Evolutionary conservation across 2,888 invertebrate species (phyloP), one percentile per base, ranked within the genome.

Genomic region (Caenorhabditis panamensis): DNA sequence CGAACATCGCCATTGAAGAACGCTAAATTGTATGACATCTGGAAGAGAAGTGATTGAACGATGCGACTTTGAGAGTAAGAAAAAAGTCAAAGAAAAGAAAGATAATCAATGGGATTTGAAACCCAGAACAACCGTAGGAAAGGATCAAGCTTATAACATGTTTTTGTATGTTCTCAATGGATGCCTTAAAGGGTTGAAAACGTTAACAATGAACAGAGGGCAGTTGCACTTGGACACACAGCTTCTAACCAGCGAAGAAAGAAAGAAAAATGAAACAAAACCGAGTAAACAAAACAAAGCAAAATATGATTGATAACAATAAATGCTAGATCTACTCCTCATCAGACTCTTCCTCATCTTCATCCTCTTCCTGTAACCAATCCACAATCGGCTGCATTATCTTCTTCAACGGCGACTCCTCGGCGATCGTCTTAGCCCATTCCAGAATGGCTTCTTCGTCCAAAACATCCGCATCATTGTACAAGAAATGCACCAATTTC

Each of bases 401-500:
- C 31, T 20, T 47, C 58, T 68, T 83, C 66, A 81, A 67, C 11
- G 41, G n/a, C 9, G 66, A 56, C 9, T 59, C 66, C 18, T 69
- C 72, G 5, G 68, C 66, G 26, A 88, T 79, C 3, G 79, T 63
- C 8, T 77, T 53, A 56, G 77, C 80, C 89, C 89, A 89, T 18
- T 84, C 85, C 9, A 86, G 44, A 56, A 87, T 84, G 13, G 78
- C 79, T 2, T 83, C 75, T 31, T 83, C 83, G 6, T 79, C 82
- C 36, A 88, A 47, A 24, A 87, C 56, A 8, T 86, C 85, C 0
- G 75, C 69, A n/a, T 82, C 85, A 41, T 84, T 66, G 59, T 81
- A 88, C 41, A 89, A 56, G 58, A 77, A 84, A 47, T 83, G 84
- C 16, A 89, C 79, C 9, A 89, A 37, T 37, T 83, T 83, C 0